Percentiles rank a stretch among this genome's conserved stretches.
phyloP scores from a whole-genome alignment of 2,888 invertebrate genomes.

The Nomada fabriciana region DNA sequence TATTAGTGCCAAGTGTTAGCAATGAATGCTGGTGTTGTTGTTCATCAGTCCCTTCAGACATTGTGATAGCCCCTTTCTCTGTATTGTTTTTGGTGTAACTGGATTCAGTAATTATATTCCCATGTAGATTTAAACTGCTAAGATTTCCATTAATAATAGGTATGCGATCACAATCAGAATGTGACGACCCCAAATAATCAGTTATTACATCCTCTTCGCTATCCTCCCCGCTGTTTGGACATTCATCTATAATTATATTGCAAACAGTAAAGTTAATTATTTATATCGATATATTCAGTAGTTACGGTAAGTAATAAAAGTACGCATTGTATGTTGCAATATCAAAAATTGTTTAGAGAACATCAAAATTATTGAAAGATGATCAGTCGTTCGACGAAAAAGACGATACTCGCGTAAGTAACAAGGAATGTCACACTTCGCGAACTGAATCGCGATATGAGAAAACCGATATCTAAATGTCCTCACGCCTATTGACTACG shows the following conservation, averaged over 20 bases:
- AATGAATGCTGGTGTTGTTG: slow-evolving; percentile 74
- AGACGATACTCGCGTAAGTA: slow-evolving; percentile 5
- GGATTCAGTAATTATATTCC: slow-evolving; percentile 71
- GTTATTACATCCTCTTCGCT: slow-evolving; percentile 93
- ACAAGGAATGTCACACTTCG: slow-evolving; percentile 44
- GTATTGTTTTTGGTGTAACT: slow-evolving; percentile 81
- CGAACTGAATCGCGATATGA: slow-evolving; percentile 62
- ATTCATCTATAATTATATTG: slow-evolving; percentile 87
- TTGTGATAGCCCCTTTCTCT: slow-evolving; percentile 73
- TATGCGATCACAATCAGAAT: slow-evolving; percentile 78
- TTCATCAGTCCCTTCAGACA: slow-evolving; percentile 75
- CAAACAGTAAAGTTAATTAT: neutral
- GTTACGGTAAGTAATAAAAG: neutral
- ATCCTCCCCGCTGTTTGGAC: slow-evolving; percentile 89
- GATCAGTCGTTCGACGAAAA: slow-evolving; percentile 3
- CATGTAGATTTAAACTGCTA: slow-evolving; percentile 74
- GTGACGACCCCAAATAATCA: slow-evolving; percentile 87
- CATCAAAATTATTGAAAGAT: neutral
- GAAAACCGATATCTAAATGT: slow-evolving; percentile 74
- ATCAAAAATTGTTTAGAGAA: neutral
- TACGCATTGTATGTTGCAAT: neutral
- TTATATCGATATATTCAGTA: neutral
- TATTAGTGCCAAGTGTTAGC: slow-evolving; percentile 72
- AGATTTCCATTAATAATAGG: slow-evolving; percentile 76
- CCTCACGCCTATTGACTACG: slow-evolving; percentile 67